Evolutionary conservation across 1,140 invertebrate species (phyloP).

Genomic region (Drosophila santomea): DNA sequence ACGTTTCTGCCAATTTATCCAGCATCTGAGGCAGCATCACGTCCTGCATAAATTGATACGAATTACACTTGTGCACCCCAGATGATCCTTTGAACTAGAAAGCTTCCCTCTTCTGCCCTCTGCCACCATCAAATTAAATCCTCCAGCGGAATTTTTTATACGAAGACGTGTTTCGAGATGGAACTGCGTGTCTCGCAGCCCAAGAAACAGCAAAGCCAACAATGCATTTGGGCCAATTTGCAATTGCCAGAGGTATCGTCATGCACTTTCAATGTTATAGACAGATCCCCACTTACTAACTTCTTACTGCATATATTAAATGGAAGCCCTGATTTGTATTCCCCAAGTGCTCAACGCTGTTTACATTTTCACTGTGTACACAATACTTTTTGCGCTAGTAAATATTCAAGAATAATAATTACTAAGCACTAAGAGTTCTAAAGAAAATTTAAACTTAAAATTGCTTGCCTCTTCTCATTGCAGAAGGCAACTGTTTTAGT

Average conservation of each 20-base stretch:
- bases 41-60: slow-evolving; percentile 64
- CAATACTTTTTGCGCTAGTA: no score
- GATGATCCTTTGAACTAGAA: slow-evolving; percentile 44
- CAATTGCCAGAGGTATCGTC: slow-evolving; percentile 7
- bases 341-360: not conserved
- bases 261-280: slow-evolving; percentile 42
- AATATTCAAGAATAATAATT: no score
- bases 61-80: slow-evolving; percentile 49
- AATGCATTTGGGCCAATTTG: slow-evolving; percentile 40
- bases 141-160: slow-evolving; percentile 37
- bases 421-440: no score
- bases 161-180: slow-evolving; percentile 23
- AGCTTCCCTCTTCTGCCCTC: slow-evolving; percentile 1
- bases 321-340: slow-evolving; percentile 23
- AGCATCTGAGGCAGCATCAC: slow-evolving; percentile 45
- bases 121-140: slow-evolving; percentile 41
- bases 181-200: slow-evolving; percentile 15
- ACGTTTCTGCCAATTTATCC: slow-evolving; percentile 39
- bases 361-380: no score
- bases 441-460: no score
- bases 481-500: not conserved
- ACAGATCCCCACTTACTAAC: slow-evolving; percentile 3
- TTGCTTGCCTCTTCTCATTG: no score
- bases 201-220: slow-evolving; percentile 15
- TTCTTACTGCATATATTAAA: slow-evolving; percentile 10